Percentiles rank a stretch among this genome's conserved stretches.
Evolutionary conservation across 2,888 invertebrate species (phyloP).

Genomic region (Cylloceria caligata): DNA sequence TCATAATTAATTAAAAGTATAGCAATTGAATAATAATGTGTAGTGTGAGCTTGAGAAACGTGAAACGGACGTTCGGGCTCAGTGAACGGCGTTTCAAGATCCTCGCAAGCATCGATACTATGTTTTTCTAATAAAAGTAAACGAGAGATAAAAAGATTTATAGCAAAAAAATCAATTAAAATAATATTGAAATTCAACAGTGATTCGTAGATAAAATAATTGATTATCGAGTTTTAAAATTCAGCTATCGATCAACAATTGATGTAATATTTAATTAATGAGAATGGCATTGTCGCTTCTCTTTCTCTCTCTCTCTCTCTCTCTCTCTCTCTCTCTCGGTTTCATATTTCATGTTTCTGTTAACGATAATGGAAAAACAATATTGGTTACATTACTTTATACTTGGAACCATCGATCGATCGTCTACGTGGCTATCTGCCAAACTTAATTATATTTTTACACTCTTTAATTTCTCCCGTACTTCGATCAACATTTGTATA

Average conservation of each 20-base stretch:
- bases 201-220: not conserved
- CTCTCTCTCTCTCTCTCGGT: not conserved
- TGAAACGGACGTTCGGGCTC: conserved; percentile 44
- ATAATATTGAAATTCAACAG: not conserved
- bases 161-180: not conserved
- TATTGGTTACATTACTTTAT: conserved; percentile 16
- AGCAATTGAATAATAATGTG: not conserved
- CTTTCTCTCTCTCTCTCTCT: not conserved
- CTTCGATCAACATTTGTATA: conserved; percentile 2
- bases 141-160: not conserved
- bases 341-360: not conserved
- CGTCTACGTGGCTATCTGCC: conserved; percentile 50
- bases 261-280: not conserved
- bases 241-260: not conserved
- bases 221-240: too few species aligned
- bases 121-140: not conserved
- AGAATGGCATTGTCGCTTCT: not conserved
- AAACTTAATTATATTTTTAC: conserved; percentile 36
- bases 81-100: conserved; percentile 50
- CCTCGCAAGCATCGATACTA: conserved; percentile 3
- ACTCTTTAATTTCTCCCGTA: not conserved
- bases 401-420: conserved; percentile 40
- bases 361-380: conserved; percentile 54
- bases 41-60: conserved; percentile 27
- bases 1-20: not conserved